Evolutionary conservation across 2,888 invertebrate genomes (phyloP), one percentile per base, ranked within the genome.

Genomic region (Yponomeuta cagnagella): DNA sequence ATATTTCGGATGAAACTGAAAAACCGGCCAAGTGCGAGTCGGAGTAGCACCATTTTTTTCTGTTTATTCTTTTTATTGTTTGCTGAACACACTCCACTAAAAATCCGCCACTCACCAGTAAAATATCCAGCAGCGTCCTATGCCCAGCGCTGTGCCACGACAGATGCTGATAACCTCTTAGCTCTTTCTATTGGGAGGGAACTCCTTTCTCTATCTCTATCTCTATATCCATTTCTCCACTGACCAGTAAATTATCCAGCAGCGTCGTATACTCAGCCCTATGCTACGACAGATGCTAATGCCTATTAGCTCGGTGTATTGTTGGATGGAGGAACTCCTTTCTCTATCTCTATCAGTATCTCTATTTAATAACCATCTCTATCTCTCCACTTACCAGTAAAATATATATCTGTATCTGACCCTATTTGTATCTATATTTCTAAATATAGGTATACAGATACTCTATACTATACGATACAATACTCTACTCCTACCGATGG

Each of bases 261-360:
- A 86, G 77, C 0, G 87, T 88, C 30, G 76, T 80, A 23, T 87
- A 87, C 0, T 87, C 88, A 0, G 80, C 30, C 4, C 70, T 74
- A 6, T 83, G 80, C 86, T 86, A 88, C 66, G 86, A 87, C 73
- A 83, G 74, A 6, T 82, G 79, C 63, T 83, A 23, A 4, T 82
- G 69, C 88, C 88, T 0, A 72, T 80, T 52, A 86, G 23, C 58
- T 82, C 79, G 0, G 76, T 73, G 33, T 81, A 87, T 0, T 72
- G 73, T 23, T 23, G 23, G 23, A 23, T 23, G 5, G 75, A 75
- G 70, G 23, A 23, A 0, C 23, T 23, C 71, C 0, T 80, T 75
- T 15, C 86, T 85, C 70, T 82, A 72, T 37, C 37, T 37, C 5
- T 23, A 23, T 23, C 23, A 23, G 23, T 37, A 5, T 2, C 37